Base-by-base conservation (phyloP, 2,888 invertebrate species). In the Heliconius sara region DNA sequence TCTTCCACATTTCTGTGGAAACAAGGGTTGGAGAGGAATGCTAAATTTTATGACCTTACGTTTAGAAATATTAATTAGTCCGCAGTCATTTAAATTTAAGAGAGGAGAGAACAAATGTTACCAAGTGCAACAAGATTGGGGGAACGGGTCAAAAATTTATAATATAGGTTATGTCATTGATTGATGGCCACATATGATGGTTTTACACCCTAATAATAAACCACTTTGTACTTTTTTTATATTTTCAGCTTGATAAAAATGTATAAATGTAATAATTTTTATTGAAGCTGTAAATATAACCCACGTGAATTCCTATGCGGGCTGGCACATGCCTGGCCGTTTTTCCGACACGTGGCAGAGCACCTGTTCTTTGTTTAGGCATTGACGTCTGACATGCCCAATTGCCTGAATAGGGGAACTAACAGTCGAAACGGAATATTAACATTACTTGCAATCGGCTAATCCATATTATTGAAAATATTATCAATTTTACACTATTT, bases 341-440 rank as follows among this genome's bases (percentile, higher is more conserved):
- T 90, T 90, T 95, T 95, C 95, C 95, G 95, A 93, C 87, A 89
- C 90, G 95, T 95, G 95, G 95, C 84, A 95, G 86, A 95, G 83
- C 77, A 91, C 88, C 85, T 90, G 94, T 92, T 93, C 89, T 89
- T 87, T 93, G 89, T 93, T 92, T 91, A 85, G 94, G 93, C 92
- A 90, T 88, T 78, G 91, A 87, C 82, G 84, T 81, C 85, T 63
- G 73, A 70, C 83, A 82, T 87, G 87, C 78, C 82, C 91, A 19
- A 83, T 89, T 92, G 93, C 92, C 92, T 89, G 90, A 92, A 93
- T 92, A 92, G 88, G 86, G 85, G 91, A 89, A 87, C 94, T 94
- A 89, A 95, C 95, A 95, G 73, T 86, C 47, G 52, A 66, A 71
- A 84, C 83, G 12, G 89, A 91, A 89, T 90, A 88, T 82, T 90